Base-by-base conservation (phyloP, 2,888 invertebrate species). In the Dryomyza anilis region DNA sequence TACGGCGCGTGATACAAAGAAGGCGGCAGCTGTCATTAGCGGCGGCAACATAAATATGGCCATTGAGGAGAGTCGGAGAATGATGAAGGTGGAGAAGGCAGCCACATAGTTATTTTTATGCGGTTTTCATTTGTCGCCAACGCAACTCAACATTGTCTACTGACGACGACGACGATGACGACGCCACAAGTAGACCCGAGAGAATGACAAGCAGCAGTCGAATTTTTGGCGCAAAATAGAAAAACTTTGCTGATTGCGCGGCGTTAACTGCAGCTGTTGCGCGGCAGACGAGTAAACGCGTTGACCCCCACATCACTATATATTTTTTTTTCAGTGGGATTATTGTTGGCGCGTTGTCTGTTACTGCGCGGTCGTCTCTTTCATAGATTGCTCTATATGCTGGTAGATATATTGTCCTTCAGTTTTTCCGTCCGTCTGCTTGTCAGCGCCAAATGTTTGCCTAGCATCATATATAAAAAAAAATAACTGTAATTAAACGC, bases 161-260 rank as follows among this genome's bases (percentile, higher is more conserved):
- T 6, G 33, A 33, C 33, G 33, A 33, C 33, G 33, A 33, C 7
- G 12, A 33, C 33, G 50, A 23, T 27, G 50, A 50, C 10, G 6
- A 45, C 8, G 50, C 3, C 21, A 50, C 19, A 27, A 27, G 14
- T 3, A 29, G 27, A 27, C 7, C 2, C n/a, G 52, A 50, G n/a
- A n/a, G n/a, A n/a, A n/a, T n/a, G n/a, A n/a, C n/a, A n/a, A n/a
- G 33, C 43, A 21, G 7, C 16, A 16, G 30, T 14, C 16, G 46
- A 67, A n/a, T n/a, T n/a, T n/a, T n/a, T n/a, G n/a, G 72, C 73
- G 74, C 73, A 75, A 72, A 71, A 74, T 73, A 72, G 70, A 69
- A 70, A 76, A 78, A 78, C 72, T 78, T 78, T 77, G 75, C 76
- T 78, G 78, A 78, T 78, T 78, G 76, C 72, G 76, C 76, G 73